These are phyloP conservation scores for Palythoa heliodiscus DNA, from an alignment of 92 coral and sea anemone species.

Conservation along the genomic window DNA sequence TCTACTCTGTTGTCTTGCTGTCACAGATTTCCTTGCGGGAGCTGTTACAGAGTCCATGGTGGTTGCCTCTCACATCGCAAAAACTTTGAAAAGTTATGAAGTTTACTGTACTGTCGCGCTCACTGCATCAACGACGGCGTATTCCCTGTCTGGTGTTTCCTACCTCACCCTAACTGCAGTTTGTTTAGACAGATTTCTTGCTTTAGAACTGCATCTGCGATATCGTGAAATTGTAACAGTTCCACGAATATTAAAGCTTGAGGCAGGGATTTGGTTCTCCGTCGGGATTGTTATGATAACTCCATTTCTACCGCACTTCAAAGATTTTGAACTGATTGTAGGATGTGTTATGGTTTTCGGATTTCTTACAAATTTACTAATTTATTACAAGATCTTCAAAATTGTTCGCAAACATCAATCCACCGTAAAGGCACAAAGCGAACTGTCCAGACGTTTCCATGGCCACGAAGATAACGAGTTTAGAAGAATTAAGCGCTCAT, in stretches of 20 bases:
- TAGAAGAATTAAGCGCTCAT: background rate
- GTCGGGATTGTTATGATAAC: background rate
- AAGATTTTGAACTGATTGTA: constrained; percentile 7
- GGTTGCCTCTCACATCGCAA: background rate
- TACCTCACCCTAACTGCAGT: constrained; percentile 17
- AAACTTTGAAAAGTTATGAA: background rate
- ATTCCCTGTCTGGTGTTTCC: constrained; percentile 1
- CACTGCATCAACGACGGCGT: background rate
- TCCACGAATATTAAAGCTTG: no score
- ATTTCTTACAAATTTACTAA: no score
- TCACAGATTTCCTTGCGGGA: constrained; percentile 12
- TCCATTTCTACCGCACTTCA: constrained; percentile 25
- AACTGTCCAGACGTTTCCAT: constrained; percentile 4
- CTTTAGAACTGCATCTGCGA: no score
- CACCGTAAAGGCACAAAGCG: background rate
- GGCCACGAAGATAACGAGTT: constrained; percentile 11
- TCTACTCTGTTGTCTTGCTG: background rate
- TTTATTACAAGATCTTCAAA: no score
- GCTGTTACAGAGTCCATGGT: background rate
- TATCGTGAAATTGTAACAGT: no score
- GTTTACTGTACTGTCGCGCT: background rate
- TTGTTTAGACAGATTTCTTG: background rate
- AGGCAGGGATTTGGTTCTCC: background rate
- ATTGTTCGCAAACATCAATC: background rate
- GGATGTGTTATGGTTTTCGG: constrained; percentile 7